Evolutionary conservation across 2,113 vertebrate species (phyloP).

Genomic region (Percina caprodes): DNA sequence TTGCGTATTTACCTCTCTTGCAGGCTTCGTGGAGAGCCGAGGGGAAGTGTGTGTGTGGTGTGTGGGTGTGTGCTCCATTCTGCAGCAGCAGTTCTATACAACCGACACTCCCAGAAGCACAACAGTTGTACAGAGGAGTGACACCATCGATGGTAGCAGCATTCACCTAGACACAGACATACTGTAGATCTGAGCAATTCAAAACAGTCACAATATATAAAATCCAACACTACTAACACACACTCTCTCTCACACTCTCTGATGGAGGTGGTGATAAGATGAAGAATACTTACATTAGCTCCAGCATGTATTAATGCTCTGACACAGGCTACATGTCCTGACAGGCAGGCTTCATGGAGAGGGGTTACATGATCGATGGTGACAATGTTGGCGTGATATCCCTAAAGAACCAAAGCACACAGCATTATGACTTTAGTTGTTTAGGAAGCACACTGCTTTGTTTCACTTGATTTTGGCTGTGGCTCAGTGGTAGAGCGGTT

Average conservation of each 20-base stretch:
- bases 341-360: conserved; percentile 95
- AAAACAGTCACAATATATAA: not conserved
- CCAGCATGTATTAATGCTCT: conserved; percentile 92
- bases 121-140: conserved; percentile 93
- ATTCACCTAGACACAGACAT: conserved; percentile 85
- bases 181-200: not conserved
- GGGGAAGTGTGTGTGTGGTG: conserved; percentile 88
- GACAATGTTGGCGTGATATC: conserved; percentile 90
- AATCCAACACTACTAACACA: conserved; percentile 13
- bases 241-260: not conserved
- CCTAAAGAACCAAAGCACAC: conserved; percentile 79
- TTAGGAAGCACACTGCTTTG: not conserved
- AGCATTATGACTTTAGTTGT: not conserved
- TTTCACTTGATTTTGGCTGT: too few relatives aligned
- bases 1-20: conserved; percentile 87
- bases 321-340: conserved; percentile 93
- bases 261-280: not conserved
- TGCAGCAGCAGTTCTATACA: conserved; percentile 92
- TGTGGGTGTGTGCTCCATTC: conserved; percentile 89
- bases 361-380: conserved; percentile 96
- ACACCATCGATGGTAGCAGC: conserved; percentile 93
- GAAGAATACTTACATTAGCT: conserved; percentile 88
- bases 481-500: too few relatives aligned
- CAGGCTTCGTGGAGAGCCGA: conserved; percentile 93
- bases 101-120: conserved; percentile 87